Conservation (phyloP, 2,888 invertebrate species). For the Aproaerema taeniolella region DNA sequence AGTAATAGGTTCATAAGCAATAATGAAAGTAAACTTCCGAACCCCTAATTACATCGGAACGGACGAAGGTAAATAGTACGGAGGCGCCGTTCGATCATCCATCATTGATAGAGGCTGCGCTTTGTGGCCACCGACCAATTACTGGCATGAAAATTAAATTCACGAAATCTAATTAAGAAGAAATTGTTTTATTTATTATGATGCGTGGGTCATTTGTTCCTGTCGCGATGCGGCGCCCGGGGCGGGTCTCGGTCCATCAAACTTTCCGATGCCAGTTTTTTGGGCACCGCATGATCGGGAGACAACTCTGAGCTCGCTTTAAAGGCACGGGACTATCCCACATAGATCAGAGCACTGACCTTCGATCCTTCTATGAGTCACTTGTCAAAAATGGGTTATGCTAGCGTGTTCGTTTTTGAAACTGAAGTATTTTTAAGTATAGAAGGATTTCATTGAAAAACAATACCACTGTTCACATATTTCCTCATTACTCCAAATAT, state of each 20-base stretch:
- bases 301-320: constrained; percentile 24
- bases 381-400: too few species aligned
- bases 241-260: constrained; percentile 44
- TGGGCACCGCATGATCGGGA: constrained; percentile 29
- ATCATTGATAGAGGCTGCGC: constrained; percentile 67
- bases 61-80: constrained; percentile 67
- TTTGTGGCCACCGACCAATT: constrained; percentile 77
- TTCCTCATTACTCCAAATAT: too few species aligned
- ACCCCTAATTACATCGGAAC: constrained; percentile 63
- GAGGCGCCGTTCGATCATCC: constrained; percentile 72
- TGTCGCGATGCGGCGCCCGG: constrained; percentile 70
- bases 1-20: constrained; percentile 66
- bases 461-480: too few species aligned
- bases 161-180: constrained; percentile 78
- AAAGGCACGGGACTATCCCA: constrained; percentile 25
- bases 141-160: constrained; percentile 77
- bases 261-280: constrained; percentile 36
- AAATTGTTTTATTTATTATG: constrained; percentile 79
- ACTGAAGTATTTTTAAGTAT: too few species aligned
- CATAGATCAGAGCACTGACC: constrained; percentile 21
- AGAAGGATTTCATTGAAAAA: too few species aligned
- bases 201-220: constrained; percentile 75
- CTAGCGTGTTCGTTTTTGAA: too few species aligned
- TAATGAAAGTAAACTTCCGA: constrained; percentile 73
- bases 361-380: constrained; percentile 10